Percentiles rank a stretch among this genome's conserved stretches.
These are phyloP conservation scores for Semotilus atromaculatus DNA, from an alignment of 2,797 vertebrate genomes.

Conservation along the genomic window DNA sequence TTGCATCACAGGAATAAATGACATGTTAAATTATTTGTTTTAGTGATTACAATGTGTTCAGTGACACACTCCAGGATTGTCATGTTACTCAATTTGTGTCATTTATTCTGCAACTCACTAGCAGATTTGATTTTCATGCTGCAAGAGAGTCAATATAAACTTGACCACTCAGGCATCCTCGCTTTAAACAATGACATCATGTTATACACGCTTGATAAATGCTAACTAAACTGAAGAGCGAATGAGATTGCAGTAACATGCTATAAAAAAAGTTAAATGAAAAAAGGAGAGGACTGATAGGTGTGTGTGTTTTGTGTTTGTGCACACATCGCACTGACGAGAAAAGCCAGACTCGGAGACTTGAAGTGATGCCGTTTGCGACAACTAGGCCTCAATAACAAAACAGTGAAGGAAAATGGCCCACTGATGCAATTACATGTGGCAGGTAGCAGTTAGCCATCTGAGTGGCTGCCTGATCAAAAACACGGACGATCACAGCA, in stretches of 20 bases:
- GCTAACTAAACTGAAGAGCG: background rate
- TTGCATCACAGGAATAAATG: background rate
- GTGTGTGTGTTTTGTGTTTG: background rate
- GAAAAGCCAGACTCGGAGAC: background rate
- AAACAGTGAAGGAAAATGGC: background rate
- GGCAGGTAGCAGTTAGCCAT: conserved; percentile 10
- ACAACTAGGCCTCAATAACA: background rate
- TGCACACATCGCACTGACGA: background rate
- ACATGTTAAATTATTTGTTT: background rate
- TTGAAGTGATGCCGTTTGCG: background rate
- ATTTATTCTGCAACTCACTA: background rate
- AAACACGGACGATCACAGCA: background rate
- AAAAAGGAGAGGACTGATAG: background rate
- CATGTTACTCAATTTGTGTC: background rate
- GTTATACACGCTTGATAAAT: background rate
- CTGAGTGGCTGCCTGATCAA: background rate
- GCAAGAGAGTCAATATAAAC: background rate
- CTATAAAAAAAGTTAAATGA: background rate
- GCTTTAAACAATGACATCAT: background rate
- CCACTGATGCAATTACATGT: conserved; percentile 15
- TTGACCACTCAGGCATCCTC: background rate
- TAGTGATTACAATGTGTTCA: conserved; percentile 8
- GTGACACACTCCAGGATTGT: background rate
- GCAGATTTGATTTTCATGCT: background rate
- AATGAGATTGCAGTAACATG: background rate